A percentile compares a stretch with the other conserved stretches of the same genome.
These are phyloP conservation scores for Alcedo quadribrachys DNA, from an alignment of 2,797 vertebrate species.

Conservation along the genomic window DNA sequence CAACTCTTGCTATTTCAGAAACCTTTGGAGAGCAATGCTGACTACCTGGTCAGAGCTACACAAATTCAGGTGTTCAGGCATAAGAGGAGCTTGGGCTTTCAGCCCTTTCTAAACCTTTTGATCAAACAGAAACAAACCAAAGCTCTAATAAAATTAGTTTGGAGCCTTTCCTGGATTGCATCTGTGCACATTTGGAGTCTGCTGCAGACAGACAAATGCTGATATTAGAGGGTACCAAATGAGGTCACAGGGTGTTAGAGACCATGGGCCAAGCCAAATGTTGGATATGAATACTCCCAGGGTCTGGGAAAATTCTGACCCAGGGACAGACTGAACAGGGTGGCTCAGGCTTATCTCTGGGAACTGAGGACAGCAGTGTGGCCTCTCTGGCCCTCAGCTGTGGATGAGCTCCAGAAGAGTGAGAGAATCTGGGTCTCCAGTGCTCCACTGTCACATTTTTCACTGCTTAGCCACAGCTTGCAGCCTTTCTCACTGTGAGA, in stretches of 20 bases:
- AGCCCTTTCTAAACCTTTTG: background rate
- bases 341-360: background rate
- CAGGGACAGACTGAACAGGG: background rate
- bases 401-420: background rate
- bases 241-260: background rate
- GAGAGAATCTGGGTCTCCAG: background rate
- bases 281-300: background rate
- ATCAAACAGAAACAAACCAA: background rate
- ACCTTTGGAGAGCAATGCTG: background rate
- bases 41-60: background rate
- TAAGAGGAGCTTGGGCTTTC: background rate
- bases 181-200: background rate
- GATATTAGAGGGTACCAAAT: background rate
- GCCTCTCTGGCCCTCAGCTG: background rate
- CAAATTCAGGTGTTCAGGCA: background rate
- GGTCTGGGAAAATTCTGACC: background rate
- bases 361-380: background rate
- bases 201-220: background rate
- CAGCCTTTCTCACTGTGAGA: background rate
- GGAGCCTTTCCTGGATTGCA: background rate
- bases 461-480: background rate
- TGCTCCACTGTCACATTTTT: background rate
- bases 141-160: constrained; percentile 8
- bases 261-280: background rate
- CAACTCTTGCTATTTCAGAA: constrained; percentile 3